phyloP scores from a whole-genome alignment of 1,140 invertebrate species.

The Pseudomyrmex flavicornis region DNA sequence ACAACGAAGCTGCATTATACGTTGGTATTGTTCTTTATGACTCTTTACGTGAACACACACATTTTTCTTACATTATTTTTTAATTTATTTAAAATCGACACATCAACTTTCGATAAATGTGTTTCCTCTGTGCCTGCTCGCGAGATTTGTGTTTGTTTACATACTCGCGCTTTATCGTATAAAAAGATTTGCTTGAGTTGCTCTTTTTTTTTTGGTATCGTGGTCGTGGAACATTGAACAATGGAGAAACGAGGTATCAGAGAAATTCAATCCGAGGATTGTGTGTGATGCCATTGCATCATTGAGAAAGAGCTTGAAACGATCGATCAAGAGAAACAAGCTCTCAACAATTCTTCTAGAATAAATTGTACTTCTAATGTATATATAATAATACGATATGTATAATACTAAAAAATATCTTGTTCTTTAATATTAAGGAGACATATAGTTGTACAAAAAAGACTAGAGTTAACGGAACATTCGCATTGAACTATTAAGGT shows the following conservation, averaged over 20 bases:
- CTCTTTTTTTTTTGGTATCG: conserved; percentile 48
- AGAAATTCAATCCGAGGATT: conserved; percentile 48
- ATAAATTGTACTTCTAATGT: conserved; percentile 76
- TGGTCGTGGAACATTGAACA: conserved; percentile 50
- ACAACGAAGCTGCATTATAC: conserved; percentile 70
- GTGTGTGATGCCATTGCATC: conserved; percentile 14
- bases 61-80: conserved; percentile 71
- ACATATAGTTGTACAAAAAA: conserved; percentile 64
- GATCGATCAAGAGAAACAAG: conserved; percentile 58
- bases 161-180: conserved; percentile 70
- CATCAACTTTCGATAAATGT: conserved; percentile 59
- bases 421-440: conserved; percentile 68
- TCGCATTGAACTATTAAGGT: conserved; percentile 40
- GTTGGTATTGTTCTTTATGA: conserved; percentile 69
- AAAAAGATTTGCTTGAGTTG: conserved; percentile 67
- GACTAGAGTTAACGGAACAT: conserved; percentile 61
- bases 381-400: conserved; percentile 71
- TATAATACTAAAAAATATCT: conserved; percentile 81
- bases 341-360: conserved; percentile 40
- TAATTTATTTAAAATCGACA: conserved; percentile 67
- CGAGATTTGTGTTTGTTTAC: conserved; percentile 35
- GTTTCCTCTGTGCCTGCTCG: conserved; percentile 34
- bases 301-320: conserved; percentile 39
- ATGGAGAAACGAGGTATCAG: conserved; percentile 60
- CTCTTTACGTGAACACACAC: conserved; percentile 75